Evolutionary conservation across 2,797 vertebrate species (phyloP), one percentile per base, ranked within the genome.

Genomic region (Discoglossus pictus): DNA sequence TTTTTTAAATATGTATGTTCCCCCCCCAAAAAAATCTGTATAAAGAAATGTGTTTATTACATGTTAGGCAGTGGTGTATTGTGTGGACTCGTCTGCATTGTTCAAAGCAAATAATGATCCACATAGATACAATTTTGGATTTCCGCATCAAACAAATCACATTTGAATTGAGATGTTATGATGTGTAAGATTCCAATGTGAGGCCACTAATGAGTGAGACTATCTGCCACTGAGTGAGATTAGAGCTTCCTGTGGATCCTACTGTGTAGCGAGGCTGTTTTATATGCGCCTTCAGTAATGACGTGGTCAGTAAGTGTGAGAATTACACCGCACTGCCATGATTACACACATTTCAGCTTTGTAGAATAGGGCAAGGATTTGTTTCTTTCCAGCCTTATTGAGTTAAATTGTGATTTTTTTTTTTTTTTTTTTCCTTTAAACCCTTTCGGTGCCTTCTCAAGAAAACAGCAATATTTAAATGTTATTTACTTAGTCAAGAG

Each of bases 151-250:
- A 36, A 50, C 52, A 64, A 71, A 71, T 71, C 68, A 51, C 46
- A 64, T 56, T 42, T 42, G 63, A 50, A 58, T 56, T 36, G 60
- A 51, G 54, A 69, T 31, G 40, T 61, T 69, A 42, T 46, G 66
- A 69, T 54, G 39, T 69, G 13, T 71, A 64, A 43, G 40, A 71
- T 58, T 64, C 18, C 38, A 54, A 71, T 64, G 53, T 16, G 39
- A 47, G 51, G 31, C 31, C 58, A 47, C 67, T 62, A 62, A 62
- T 50, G 44, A 48, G 52, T 54, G 50, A 52, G 50, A 52, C 35
- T 36, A 18, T 18, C 60, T 43, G 60, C 52, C 36, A 58, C 68
- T 64, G 52, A 50, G 43, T 52, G 36, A 31, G 68, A 71, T 71
- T 63, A 43, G 16, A 58, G 42, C 21, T 42, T 43, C 24, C 60